Percentiles rank a stretch among this genome's conserved stretches.
Evolutionary conservation across 1,140 invertebrate species (phyloP).

Genomic region (Triops longicaudatus): DNA sequence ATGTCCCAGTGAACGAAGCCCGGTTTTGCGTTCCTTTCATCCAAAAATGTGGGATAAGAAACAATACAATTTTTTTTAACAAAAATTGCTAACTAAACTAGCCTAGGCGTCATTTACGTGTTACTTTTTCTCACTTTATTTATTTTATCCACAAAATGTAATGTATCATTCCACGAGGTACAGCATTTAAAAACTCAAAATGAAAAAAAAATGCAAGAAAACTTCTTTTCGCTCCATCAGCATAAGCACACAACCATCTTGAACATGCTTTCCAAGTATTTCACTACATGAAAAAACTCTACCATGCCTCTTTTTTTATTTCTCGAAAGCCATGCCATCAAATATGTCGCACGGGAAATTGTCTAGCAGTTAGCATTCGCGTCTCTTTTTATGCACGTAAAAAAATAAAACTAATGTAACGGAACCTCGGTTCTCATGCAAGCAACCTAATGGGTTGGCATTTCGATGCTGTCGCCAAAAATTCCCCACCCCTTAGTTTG

Average conservation of each 20-base stretch:
- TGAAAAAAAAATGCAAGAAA: neutral
- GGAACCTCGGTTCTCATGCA: constrained; percentile 1
- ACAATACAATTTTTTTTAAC: neutral
- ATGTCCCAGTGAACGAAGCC: neutral
- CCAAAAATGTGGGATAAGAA: neutral
- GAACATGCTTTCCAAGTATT: neutral
- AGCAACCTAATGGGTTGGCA: neutral
- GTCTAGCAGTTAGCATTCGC: neutral
- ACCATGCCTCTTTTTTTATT: neutral
- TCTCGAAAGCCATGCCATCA: neutral
- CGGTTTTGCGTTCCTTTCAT: neutral
- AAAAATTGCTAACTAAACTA: neutral
- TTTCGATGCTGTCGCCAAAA: neutral
- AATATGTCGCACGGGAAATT: neutral
- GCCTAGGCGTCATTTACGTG: neutral
- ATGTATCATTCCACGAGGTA: neutral
- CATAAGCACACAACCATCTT: neutral
- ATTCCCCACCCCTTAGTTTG: neutral
- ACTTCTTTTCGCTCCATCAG: neutral
- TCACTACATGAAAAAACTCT: neutral
- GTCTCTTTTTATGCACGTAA: neutral
- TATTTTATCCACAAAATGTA: neutral
- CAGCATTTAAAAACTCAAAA: too few species aligned
- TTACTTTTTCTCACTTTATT: neutral
- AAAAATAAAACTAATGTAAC: neutral